Evolutionary conservation across 1,140 invertebrate species (phyloP).

Genomic region (Orchestia grillus): DNA sequence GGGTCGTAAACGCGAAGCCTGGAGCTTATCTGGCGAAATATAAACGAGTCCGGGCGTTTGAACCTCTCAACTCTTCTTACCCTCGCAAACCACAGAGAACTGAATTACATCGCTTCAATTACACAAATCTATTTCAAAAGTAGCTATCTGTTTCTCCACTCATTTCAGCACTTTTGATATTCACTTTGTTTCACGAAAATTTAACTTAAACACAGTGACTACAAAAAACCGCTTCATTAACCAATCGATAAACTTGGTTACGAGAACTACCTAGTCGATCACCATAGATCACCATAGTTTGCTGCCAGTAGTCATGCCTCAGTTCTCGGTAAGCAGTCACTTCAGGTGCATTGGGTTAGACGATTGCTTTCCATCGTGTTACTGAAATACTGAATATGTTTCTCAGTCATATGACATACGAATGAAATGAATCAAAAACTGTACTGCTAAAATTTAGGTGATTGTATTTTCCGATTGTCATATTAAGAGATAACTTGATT

Average conservation of each 20-base stretch:
- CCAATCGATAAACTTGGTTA: neutral
- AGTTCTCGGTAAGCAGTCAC: neutral
- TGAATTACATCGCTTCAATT: too few relatives aligned
- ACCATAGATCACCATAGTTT: neutral
- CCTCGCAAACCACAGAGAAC: too few relatives aligned
- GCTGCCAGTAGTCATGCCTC: neutral
- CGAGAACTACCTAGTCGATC: neutral
- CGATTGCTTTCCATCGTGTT: neutral
- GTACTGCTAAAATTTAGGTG: neutral
- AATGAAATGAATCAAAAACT: neutral
- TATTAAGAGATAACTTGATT: too few relatives aligned
- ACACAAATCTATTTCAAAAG: too few relatives aligned
- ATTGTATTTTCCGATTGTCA: too few relatives aligned
- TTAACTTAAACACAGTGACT: neutral
- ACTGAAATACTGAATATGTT: neutral
- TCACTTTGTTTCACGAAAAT: neutral
- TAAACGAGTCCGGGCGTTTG: too few relatives aligned
- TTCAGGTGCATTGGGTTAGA: neutral
- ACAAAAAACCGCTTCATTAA: neutral
- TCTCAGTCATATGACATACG: neutral
- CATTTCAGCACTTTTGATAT: too few relatives aligned
- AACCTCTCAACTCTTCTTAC: too few relatives aligned
- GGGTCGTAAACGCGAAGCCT: too few relatives aligned
- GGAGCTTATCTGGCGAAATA: too few relatives aligned
- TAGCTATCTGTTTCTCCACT: too few relatives aligned